Percentiles rank a stretch among this genome's conserved stretches.
Conservation (phyloP, 2,797 vertebrate genomes). For the Tauraco hartlaubi region DNA sequence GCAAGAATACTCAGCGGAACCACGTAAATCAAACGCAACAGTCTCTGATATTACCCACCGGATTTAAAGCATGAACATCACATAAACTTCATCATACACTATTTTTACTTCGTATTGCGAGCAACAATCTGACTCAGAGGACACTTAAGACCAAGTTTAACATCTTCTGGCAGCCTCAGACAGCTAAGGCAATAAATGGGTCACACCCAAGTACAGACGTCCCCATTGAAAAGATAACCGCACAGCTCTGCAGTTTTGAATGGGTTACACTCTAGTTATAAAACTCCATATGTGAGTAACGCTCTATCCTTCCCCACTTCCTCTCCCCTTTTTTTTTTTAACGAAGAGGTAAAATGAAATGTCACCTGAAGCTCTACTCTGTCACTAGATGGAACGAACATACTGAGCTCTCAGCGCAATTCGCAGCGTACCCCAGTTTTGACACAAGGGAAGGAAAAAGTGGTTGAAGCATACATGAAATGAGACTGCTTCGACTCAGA, state of each 20-base stretch:
- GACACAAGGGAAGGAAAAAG: not conserved
- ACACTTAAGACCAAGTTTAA: not conserved
- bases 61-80: slow-evolving; percentile 29
- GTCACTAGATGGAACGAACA: not conserved
- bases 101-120: not conserved
- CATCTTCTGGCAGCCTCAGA: not conserved
- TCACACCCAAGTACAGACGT: not conserved
- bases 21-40: not conserved
- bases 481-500: not conserved
- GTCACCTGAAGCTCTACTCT: not conserved
- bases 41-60: not conserved
- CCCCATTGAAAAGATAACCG: not conserved
- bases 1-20: slow-evolving; percentile 20
- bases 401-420: not conserved
- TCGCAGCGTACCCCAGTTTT: not conserved
- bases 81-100: not conserved
- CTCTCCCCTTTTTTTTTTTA: rapidly evolving
- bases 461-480: not conserved
- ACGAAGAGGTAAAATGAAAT: not conserved
- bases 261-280: not conserved
- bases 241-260: not conserved
- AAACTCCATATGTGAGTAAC: not conserved
- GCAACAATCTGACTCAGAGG: not conserved
- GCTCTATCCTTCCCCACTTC: rapidly evolving
- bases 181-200: not conserved